Percentiles rank a stretch among this genome's conserved stretches.
Conservation (phyloP, 1,140 invertebrate genomes). For the Cydia strobilella region DNA sequence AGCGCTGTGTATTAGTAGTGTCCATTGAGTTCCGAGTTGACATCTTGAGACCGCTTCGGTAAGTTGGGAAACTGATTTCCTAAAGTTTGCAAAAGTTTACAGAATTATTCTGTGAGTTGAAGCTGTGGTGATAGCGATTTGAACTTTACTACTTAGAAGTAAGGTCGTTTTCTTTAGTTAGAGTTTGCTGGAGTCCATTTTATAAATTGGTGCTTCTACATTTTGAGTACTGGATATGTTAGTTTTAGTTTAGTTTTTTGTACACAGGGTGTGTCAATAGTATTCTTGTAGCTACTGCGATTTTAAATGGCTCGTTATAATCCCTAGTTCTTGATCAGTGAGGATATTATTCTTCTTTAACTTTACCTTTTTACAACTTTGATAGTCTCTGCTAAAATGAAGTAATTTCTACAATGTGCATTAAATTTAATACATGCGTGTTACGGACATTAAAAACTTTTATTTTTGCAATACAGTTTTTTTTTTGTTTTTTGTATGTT, state of each 20-base stretch:
- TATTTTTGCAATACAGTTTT: no score
- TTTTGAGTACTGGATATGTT: not conserved
- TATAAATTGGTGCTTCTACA: conserved; percentile 19
- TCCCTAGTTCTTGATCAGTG: no score
- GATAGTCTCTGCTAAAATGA: no score
- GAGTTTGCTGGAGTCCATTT: not conserved
- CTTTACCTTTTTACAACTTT: no score
- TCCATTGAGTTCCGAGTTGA: conserved; percentile 26
- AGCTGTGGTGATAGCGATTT: not conserved
- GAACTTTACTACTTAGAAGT: not conserved
- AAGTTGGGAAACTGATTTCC: conserved; percentile 20
- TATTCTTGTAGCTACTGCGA: no score
- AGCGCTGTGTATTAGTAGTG: conserved; percentile 23
- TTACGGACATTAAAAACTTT: no score
- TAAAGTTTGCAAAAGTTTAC: conserved; percentile 26
- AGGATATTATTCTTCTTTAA: no score
- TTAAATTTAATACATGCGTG: no score
- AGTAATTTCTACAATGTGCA: no score
- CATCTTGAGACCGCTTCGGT: conserved; percentile 14
- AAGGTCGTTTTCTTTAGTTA: not conserved
- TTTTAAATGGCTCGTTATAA: no score
- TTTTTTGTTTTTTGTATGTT: no score
- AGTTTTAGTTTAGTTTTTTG: not conserved
- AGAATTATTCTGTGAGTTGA: not conserved
- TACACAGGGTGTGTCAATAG: not conserved